Evolutionary conservation across 2,797 vertebrate species (phyloP).

Genomic region (Myotis myotis): DNA sequence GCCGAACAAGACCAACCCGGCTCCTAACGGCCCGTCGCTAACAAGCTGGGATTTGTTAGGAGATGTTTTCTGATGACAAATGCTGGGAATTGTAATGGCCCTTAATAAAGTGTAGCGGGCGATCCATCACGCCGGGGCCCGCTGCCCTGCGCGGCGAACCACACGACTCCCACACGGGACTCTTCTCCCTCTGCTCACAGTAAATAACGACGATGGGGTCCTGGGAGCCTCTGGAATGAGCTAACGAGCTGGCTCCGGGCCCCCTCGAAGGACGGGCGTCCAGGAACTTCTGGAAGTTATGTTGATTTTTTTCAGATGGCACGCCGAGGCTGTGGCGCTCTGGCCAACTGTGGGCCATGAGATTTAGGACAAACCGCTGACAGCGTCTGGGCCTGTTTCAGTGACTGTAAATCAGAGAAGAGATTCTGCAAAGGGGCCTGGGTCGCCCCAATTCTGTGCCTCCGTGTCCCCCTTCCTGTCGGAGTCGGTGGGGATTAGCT

Average conservation of each 20-base stretch:
- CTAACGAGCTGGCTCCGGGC: background rate
- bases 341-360: background rate
- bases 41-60: slow-evolving; percentile 65
- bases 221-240: background rate
- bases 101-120: slow-evolving; percentile 62
- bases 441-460: background rate
- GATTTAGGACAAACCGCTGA: background rate
- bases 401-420: background rate
- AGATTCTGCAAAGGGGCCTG: background rate
- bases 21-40: slow-evolving; percentile 62
- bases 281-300: background rate
- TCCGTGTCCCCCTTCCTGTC: background rate
- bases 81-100: slow-evolving; percentile 68
- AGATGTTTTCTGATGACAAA: slow-evolving; percentile 71
- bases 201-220: background rate
- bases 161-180: background rate
- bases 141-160: background rate
- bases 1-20: slow-evolving; percentile 60
- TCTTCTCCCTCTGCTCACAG: background rate
- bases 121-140: slow-evolving; percentile 39
- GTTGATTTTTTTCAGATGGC: background rate
- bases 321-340: background rate
- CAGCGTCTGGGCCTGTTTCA: background rate
- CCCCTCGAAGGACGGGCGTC: background rate
- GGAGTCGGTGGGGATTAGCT: too few relatives aligned